Evolutionary conservation across 2,113 vertebrate genomes (phyloP), one percentile per base, ranked within the genome.

Genomic region (Electrona antarctica): DNA sequence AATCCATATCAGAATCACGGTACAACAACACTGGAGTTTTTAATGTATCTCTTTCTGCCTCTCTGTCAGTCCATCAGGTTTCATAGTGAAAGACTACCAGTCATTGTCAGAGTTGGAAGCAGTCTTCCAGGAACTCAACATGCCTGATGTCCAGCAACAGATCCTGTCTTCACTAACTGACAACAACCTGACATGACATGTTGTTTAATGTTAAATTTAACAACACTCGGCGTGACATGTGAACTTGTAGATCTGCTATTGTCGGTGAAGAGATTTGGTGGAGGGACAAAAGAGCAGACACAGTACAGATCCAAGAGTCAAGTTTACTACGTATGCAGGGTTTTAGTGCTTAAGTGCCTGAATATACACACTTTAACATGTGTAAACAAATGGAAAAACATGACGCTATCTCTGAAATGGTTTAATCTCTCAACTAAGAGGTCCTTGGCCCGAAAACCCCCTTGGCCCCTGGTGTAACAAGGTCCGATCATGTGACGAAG

Each of bases 61-160:
- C 21, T 71, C 12, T 12, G 0, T 66, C 76, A 85, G 86, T 46
- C 52, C 77, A 1, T 80, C 75, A 78, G 76, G 78, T 2, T 86
- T 88, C 33, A 7, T n/a, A 0, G 80, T 81, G 65, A 77, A 21
- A 49, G 47, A 59, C 11, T 86, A 81, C 60, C 14, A 61, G 15
- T 83, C 81, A 0, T 1, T 13, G 11, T 3, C 81, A 60, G 78
- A 85, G 73, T 69, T 88, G 56, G 15, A 7, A 0, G 76, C 67
- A 28, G 76, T 21, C 56, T 86, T 88, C 62, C 67, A 83, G 66
- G 80, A 86, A 13, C 54, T 86, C 21, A 49, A 77, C 60, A 56
- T 85, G 66, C 15, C 14, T 0, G 68, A 77, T 15, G 33, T 88
- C 0, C 86, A 69, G 47, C 66, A 77, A 48, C 73, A 79, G 63